Evolutionary conservation across 2,888 invertebrate genomes (phyloP).

Genomic region (Holacanthella duospinosa): DNA sequence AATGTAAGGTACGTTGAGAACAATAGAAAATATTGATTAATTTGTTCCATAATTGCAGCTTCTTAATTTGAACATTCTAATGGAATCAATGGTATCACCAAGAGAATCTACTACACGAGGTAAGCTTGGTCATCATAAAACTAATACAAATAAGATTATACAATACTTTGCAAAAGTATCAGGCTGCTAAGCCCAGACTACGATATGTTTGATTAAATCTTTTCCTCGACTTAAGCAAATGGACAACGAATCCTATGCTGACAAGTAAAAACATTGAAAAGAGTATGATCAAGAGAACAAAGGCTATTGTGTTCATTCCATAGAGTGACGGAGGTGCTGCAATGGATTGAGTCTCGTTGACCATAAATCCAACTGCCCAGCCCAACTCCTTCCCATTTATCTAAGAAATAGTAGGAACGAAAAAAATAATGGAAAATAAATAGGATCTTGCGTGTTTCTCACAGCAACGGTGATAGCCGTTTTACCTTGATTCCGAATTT

Average conservation of each 20-base stretch:
- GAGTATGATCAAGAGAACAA: constrained; percentile 33
- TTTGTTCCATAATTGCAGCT: too few species aligned
- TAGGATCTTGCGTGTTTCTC: neutral
- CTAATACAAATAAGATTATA: too few species aligned
- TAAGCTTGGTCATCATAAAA: too few species aligned
- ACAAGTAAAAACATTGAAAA: constrained; percentile 33
- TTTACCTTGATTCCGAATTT: constrained; percentile 41
- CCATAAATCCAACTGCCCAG: constrained; percentile 44
- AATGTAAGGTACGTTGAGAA: too few species aligned
- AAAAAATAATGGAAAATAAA: neutral
- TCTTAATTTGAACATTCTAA: too few species aligned
- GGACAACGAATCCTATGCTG: constrained; percentile 29
- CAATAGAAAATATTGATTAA: too few species aligned
- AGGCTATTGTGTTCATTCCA: constrained; percentile 26
- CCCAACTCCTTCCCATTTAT: constrained; percentile 42
- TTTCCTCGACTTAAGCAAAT: constrained; percentile 30
- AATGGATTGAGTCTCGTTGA: constrained; percentile 43
- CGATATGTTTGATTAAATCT: neutral
- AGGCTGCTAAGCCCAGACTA: neutral
- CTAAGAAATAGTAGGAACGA: constrained; percentile 32
- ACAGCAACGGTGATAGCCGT: too few species aligned
- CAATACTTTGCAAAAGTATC: too few species aligned
- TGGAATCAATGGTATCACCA: too few species aligned
- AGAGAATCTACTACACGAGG: too few species aligned
- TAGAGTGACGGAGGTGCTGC: constrained; percentile 37